phyloP scores from a whole-genome alignment of 2,113 vertebrate genomes.

The Nesogale talazaci region DNA sequence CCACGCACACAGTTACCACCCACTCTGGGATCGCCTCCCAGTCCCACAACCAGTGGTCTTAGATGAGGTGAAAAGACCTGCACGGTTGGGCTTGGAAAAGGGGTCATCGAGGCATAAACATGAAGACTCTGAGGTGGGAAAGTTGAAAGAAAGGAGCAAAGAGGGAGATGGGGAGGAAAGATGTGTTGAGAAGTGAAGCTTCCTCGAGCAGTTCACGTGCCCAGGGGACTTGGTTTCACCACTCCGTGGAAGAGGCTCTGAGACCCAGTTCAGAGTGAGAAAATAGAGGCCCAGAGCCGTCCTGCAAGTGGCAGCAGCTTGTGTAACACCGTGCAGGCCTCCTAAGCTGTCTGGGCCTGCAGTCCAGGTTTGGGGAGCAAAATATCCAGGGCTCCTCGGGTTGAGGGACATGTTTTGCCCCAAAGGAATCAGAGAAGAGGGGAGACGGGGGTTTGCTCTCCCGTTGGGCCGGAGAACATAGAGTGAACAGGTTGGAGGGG shows the following conservation, averaged over 20 bases:
- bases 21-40: neutral
- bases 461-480: neutral
- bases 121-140: neutral
- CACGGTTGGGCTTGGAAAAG: neutral
- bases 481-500: neutral
- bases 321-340: neutral
- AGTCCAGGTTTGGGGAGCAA: neutral
- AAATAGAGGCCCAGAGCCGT: neutral
- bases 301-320: neutral
- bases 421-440: neutral
- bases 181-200: neutral
- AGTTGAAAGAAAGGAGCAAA: neutral
- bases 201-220: neutral
- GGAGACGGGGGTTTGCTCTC: neutral
- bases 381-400: neutral
- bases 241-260: neutral
- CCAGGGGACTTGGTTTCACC: rapidly evolving
- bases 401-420: neutral
- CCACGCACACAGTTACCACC: neutral
- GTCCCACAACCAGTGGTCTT: neutral
- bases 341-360: neutral
- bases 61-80: neutral
- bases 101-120: neutral
- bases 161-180: neutral
- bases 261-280: neutral